Percentiles rank a stretch among this genome's conserved stretches.
phyloP scores from a whole-genome alignment of 2,113 vertebrate genomes.

The Charina bottae region DNA sequence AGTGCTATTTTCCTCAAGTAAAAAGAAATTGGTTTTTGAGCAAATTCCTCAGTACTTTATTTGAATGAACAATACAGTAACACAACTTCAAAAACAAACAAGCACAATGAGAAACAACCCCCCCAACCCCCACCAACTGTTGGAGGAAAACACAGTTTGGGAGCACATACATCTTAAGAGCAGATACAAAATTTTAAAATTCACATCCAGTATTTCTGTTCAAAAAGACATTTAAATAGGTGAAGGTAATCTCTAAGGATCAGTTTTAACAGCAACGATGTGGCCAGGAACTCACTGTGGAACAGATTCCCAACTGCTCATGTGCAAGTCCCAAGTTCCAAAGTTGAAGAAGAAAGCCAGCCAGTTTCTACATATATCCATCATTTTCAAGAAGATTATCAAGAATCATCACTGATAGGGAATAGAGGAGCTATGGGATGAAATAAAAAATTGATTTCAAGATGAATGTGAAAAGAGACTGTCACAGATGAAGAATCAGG shows the following conservation, averaged over 20 bases:
- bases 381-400: neutral
- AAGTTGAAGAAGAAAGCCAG: neutral
- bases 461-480: no score
- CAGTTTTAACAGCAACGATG: neutral
- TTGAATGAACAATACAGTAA: neutral
- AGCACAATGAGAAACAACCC: neutral
- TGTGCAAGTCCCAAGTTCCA: neutral
- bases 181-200: neutral
- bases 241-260: neutral
- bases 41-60: neutral
- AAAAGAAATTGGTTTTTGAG: neutral
- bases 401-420: neutral
- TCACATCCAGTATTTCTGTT: neutral
- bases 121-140: neutral
- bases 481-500: no score
- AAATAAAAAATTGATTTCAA: neutral
- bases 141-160: neutral
- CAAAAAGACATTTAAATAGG: neutral
- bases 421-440: neutral
- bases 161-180: neutral
- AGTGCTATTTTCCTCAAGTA: neutral
- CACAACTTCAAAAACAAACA: neutral
- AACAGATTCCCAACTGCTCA: neutral
- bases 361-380: neutral
- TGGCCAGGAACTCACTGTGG: neutral